Evolutionary conservation across 2,888 invertebrate species (phyloP).

Genomic region (Tachina fera): DNA sequence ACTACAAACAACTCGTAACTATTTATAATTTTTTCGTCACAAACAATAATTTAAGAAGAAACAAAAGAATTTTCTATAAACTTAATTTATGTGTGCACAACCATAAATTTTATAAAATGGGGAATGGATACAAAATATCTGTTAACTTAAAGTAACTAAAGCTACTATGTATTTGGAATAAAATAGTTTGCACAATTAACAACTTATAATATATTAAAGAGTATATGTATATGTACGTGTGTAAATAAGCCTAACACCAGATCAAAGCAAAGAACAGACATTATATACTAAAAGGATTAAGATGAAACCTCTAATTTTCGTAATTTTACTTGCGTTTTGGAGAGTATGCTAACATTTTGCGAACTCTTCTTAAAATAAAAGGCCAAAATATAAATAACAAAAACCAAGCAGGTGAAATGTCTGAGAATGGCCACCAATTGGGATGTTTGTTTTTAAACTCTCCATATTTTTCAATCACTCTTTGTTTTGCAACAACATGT

Average conservation of each 20-base stretch:
- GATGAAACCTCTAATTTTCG: neutral
- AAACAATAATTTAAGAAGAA: too few species aligned
- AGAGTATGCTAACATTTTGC: conserved; percentile 42
- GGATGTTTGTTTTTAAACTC: conserved; percentile 78
- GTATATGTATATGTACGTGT: too few species aligned
- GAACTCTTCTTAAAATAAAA: conserved; percentile 77
- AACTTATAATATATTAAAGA: too few species aligned
- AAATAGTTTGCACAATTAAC: too few species aligned
- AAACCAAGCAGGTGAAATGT: conserved; percentile 84
- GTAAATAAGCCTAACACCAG: conserved; percentile 48
- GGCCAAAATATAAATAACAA: conserved; percentile 81
- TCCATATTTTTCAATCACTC: neutral
- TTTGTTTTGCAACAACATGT: conserved; percentile 51
- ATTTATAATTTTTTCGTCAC: neutral
- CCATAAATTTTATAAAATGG: neutral
- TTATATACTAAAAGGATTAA: neutral
- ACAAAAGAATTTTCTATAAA: too few species aligned
- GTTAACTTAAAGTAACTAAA: conserved; percentile 12
- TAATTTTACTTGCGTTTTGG: conserved; percentile 33
- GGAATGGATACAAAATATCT: conserved; percentile 15
- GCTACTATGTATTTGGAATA: too few species aligned
- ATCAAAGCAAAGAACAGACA: neutral
- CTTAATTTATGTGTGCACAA: neutral
- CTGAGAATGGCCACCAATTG: conserved; percentile 86
- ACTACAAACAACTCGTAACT: neutral